A percentile compares a stretch with the other conserved stretches of the same genome.
phyloP scores from a whole-genome alignment of 2,113 vertebrate species.

The Spea bombifrons region DNA sequence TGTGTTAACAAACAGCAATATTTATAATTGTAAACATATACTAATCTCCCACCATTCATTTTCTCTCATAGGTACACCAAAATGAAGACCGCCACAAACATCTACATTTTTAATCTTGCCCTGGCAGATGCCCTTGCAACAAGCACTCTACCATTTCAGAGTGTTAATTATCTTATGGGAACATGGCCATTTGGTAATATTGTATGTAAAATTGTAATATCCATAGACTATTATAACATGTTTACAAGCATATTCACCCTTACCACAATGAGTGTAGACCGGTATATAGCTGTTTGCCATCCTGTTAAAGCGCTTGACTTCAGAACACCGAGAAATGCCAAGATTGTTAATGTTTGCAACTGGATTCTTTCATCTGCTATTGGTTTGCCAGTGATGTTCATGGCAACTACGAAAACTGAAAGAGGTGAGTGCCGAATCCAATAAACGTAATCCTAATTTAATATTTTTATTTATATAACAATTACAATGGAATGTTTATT shows the following conservation, averaged over 20 bases:
- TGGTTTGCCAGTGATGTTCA: conserved; percentile 96
- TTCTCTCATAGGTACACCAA: conserved; percentile 85
- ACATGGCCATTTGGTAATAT: conserved; percentile 93
- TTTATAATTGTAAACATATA: not conserved
- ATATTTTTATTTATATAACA: too few relatives aligned
- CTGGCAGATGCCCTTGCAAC: conserved; percentile 92
- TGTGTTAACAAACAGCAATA: too few relatives aligned
- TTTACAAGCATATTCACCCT: conserved; percentile 98
- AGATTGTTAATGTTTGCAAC: conserved; percentile 96
- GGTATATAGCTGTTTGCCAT: conserved; percentile 95
- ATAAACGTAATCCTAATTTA: too few relatives aligned
- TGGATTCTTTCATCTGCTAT: conserved; percentile 98
- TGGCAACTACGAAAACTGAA: conserved; percentile 82
- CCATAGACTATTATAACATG: conserved; percentile 99
- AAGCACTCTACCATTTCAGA: conserved; percentile 96
- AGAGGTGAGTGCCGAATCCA: conserved; percentile 61
- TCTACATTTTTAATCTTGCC: conserved; percentile 98
- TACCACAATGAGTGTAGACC: conserved; percentile 98
- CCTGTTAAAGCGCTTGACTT: conserved; percentile 95
- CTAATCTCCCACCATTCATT: not conserved
- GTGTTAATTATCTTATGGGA: conserved; percentile 95
- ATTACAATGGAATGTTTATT: too few relatives aligned
- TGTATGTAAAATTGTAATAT: conserved; percentile 93
- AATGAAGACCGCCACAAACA: conserved; percentile 99
- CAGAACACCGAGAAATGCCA: conserved; percentile 92